Evolutionary conservation across 2,113 vertebrate species (phyloP).

Genomic region (Bagarius yarrelli): DNA sequence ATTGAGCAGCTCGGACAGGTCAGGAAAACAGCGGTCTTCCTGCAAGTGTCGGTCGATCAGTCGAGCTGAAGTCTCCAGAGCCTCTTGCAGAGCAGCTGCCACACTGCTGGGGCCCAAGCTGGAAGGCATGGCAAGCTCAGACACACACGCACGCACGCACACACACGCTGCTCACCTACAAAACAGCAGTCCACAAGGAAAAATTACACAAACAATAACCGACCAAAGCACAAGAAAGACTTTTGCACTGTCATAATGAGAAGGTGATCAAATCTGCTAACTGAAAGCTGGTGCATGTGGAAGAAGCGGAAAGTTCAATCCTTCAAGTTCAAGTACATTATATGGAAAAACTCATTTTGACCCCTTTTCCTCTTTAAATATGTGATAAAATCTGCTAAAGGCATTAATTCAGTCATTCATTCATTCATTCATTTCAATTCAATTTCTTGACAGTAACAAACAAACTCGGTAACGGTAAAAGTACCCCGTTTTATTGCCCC

Average conservation of each 20-base stretch:
- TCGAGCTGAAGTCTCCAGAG: conserved; percentile 81
- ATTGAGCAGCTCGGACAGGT: conserved; percentile 86
- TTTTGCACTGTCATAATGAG: background rate
- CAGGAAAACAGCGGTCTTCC: conserved; percentile 88
- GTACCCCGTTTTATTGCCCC: too few species aligned
- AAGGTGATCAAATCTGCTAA: background rate
- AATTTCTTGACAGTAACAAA: too few species aligned
- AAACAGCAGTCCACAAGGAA: background rate
- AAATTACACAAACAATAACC: too few species aligned
- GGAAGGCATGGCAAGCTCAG: conserved; percentile 75
- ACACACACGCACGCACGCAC: background rate
- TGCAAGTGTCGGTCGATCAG: conserved; percentile 86
- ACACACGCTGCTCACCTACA: background rate
- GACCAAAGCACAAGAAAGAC: background rate
- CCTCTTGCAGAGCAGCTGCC: conserved; percentile 75
- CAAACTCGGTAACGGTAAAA: too few species aligned
- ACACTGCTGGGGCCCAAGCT: conserved; percentile 67
- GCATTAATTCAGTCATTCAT: too few species aligned
- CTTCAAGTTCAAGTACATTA: too few species aligned
- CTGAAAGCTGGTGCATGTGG: too few species aligned
- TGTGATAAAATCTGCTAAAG: too few species aligned
- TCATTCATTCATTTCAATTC: too few species aligned
- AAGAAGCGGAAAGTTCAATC: too few species aligned
- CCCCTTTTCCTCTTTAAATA: too few species aligned
- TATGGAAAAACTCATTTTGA: too few species aligned